phyloP scores from a whole-genome alignment of 1,140 invertebrate species.

The Nylanderia fulva region DNA sequence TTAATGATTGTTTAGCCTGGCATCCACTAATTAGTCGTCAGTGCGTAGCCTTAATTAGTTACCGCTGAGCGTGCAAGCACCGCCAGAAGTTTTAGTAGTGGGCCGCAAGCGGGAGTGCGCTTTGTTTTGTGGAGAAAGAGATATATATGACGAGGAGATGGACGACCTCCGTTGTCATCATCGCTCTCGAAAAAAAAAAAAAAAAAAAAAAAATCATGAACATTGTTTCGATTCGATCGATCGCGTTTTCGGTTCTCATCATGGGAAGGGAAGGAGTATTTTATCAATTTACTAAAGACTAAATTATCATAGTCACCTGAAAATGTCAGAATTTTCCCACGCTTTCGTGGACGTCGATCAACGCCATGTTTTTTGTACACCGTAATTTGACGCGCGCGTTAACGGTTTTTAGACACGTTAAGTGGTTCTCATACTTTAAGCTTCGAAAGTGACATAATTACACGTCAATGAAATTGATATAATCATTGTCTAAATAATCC shows the following conservation, averaged over 20 bases:
- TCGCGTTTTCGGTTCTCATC: background rate
- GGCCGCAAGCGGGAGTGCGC: conserved; percentile 66
- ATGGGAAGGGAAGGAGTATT: background rate
- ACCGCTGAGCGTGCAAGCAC: conserved; percentile 83
- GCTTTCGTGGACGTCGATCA: conserved; percentile 9
- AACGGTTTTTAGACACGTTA: background rate
- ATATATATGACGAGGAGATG: conserved; percentile 38
- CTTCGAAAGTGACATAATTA: background rate
- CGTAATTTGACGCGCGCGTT: conserved; percentile 11
- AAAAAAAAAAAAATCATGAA: background rate
- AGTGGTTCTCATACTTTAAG: conserved; percentile 36
- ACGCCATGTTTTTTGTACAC: background rate
- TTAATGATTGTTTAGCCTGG: conserved; percentile 72
- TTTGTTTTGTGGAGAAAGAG: conserved; percentile 61
- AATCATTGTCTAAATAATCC: background rate
- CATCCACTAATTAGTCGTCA: conserved; percentile 78
- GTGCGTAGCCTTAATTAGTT: conserved; percentile 83
- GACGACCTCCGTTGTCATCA: background rate
- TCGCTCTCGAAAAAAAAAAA: background rate
- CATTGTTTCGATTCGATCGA: conserved; percentile 11
- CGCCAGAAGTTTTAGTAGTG: conserved; percentile 75
- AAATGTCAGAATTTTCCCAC: background rate
- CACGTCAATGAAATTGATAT: background rate
- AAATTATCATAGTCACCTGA: conserved; percentile 31
- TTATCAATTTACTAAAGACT: conserved; percentile 35